Evolutionary conservation across 2,113 vertebrate genomes (phyloP).

Genomic region (Toxotes chatareus): DNA sequence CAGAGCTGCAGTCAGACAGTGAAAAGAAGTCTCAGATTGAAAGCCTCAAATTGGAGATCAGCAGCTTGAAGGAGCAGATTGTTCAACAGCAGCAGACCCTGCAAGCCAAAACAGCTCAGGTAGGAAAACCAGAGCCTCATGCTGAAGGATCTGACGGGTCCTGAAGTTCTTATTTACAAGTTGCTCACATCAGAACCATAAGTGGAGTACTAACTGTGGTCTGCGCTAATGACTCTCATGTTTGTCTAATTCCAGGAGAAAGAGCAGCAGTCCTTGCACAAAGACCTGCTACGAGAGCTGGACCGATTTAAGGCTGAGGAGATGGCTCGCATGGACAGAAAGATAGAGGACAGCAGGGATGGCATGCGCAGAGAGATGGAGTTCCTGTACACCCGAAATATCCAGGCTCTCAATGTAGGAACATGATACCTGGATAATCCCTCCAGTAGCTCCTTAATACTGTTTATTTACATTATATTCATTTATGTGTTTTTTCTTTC

Average conservation of each 20-base stretch:
- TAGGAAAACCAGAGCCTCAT: slow-evolving; percentile 54
- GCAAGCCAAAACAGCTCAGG: slow-evolving; percentile 85
- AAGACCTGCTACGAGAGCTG: slow-evolving; percentile 87
- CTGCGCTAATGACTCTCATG: background rate
- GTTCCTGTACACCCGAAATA: slow-evolving; percentile 87
- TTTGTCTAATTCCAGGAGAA: slow-evolving; percentile 82
- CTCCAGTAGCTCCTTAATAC: background rate
- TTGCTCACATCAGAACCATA: no score
- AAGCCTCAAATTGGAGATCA: slow-evolving; percentile 88
- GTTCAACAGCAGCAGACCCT: slow-evolving; percentile 86
- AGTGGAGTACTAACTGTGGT: no score
- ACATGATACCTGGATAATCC: background rate
- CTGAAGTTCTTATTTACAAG: no score
- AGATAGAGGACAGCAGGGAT: slow-evolving; percentile 91
- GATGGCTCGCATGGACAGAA: slow-evolving; percentile 86
- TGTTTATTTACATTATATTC: background rate
- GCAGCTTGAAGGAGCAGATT: slow-evolving; percentile 87
- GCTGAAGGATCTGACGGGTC: background rate
- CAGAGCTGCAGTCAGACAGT: slow-evolving; percentile 82
- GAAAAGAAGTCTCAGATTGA: slow-evolving; percentile 87
- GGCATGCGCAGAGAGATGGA: slow-evolving; percentile 92
- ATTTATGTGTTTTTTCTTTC: background rate
- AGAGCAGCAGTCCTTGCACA: slow-evolving; percentile 89
- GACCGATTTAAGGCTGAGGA: slow-evolving; percentile 92
- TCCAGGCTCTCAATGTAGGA: slow-evolving; percentile 69